phyloP scores from a whole-genome alignment of 2,888 invertebrate genomes.

The Tortrix viridana region DNA sequence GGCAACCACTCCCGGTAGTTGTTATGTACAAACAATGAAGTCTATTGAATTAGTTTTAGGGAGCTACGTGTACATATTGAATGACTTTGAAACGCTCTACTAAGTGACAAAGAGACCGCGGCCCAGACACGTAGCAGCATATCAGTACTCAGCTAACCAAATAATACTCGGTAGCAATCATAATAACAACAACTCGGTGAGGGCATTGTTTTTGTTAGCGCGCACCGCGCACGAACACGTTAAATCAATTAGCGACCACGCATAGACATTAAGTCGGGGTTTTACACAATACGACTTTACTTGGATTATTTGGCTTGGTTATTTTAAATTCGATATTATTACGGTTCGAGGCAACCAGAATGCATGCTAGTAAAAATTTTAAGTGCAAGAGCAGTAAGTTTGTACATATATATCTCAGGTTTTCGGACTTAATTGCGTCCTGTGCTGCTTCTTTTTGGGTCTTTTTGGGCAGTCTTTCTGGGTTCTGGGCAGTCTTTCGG shows the following conservation, averaged over 20 bases:
- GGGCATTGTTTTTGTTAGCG: conserved; percentile 63
- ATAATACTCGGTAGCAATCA: conserved; percentile 68
- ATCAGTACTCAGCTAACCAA: conserved; percentile 74
- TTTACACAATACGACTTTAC: background rate
- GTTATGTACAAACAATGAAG: conserved; percentile 25
- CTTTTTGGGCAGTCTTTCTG: too few relatives aligned
- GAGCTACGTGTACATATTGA: conserved; percentile 19
- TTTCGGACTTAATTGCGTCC: too few relatives aligned
- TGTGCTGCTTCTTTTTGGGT: too few relatives aligned
- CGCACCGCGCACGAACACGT: conserved; percentile 62
- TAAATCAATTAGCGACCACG: conserved; percentile 72
- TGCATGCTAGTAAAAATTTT: too few relatives aligned
- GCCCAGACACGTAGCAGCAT: conserved; percentile 63
- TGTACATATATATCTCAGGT: too few relatives aligned
- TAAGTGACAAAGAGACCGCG: conserved; percentile 72
- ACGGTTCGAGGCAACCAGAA: background rate
- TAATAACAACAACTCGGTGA: conserved; percentile 59
- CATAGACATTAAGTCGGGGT: conserved; percentile 46
- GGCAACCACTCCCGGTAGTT: background rate
- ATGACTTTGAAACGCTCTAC: conserved; percentile 51
- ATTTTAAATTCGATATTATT: background rate
- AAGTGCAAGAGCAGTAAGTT: too few relatives aligned
- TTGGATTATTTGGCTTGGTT: background rate
- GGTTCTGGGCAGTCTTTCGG: too few relatives aligned
- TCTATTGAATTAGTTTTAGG: conserved; percentile 17